Evolutionary conservation across 92 coral and sea anemone species (phyloP), one percentile per base, ranked within the genome.

Genomic region (Scolanthus callimorphus): DNA sequence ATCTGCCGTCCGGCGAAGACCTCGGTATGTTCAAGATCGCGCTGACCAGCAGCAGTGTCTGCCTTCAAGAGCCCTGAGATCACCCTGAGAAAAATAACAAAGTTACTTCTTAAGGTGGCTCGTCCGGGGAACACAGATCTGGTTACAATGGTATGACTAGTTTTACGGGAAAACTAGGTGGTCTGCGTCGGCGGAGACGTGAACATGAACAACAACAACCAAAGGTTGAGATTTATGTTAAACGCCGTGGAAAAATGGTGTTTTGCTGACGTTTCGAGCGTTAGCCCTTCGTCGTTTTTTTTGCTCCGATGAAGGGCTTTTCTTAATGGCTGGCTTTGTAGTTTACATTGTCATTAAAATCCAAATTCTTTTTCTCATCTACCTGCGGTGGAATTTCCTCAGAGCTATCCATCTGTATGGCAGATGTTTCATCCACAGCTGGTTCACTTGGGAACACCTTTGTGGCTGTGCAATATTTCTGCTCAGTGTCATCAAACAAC

Each of bases 1-100:
- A 90, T 83, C 22, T 90, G 97, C 1, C 96, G 83, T 3, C 97
- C 97, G 11, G 89, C 80, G 53, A 91, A 88, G 25, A 73, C 41
- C 73, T 91, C 97, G 43, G 47, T 46, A 13, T 82, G 85, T 8
- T 27, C 50, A 44, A 91, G 76, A 3, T 63, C 55, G 20, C 38
- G 79, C 49, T 83, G 86, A 1, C 88, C 97, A 25, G 86, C 67
- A 25, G 88, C 92, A 20, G 47, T 47, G 62, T 91, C 95, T 26
- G 96, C 84, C 45, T 74, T 71, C 41, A 91, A 88, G 13, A 88
- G 55, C 19, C 63, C 69, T 19, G 97, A 91, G 21, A 62, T 67
- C 31, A 91, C 59, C 58, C 97, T 59, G 31, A 1, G 23, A 31
- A 51, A 26, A 11, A 52, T 13, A 30, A n/a, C n/a, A n/a, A n/a